A percentile compares a stretch with the other conserved stretches of the same genome.
These are phyloP conservation scores for Tribolium castaneum DNA, from an alignment of 1,140 invertebrate genomes.

Conservation along the genomic window DNA sequence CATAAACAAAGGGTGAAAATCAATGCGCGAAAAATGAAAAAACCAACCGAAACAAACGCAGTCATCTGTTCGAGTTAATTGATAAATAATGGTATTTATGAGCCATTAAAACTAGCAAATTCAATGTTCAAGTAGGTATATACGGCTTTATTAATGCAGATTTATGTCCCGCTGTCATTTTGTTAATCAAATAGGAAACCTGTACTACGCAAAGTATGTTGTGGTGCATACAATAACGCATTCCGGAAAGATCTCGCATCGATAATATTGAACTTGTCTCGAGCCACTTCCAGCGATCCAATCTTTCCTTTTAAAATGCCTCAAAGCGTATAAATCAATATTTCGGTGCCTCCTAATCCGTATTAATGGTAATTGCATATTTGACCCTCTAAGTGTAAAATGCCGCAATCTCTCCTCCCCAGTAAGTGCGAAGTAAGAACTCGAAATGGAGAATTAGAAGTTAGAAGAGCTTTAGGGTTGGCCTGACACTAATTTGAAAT, in stretches of 20 bases:
- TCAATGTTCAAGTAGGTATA: conserved; percentile 53
- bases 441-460: conserved; percentile 59
- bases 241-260: conserved; percentile 47
- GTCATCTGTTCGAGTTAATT: conserved; percentile 46
- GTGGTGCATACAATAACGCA: conserved; percentile 50
- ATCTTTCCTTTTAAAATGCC: background rate
- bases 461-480: conserved; percentile 49
- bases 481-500: conserved; percentile 62
- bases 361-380: conserved; percentile 56
- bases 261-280: conserved; percentile 44
- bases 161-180: conserved; percentile 60
- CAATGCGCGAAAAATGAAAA: background rate
- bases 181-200: conserved; percentile 61
- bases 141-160: conserved; percentile 61
- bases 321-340: background rate
- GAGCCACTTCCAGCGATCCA: background rate
- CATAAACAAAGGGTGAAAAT: background rate
- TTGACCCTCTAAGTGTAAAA: conserved; percentile 53
- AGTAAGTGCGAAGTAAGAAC: conserved; percentile 55
- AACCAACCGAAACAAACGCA: conserved; percentile 37
- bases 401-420: conserved; percentile 52
- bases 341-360: conserved; percentile 47
- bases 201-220: conserved; percentile 56
- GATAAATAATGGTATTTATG: conserved; percentile 58
- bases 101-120: conserved; percentile 50